Percentiles rank a stretch among this genome's conserved stretches.
phyloP scores from a whole-genome alignment of 2,888 invertebrate genomes.

The Apocheima hispidaria region DNA sequence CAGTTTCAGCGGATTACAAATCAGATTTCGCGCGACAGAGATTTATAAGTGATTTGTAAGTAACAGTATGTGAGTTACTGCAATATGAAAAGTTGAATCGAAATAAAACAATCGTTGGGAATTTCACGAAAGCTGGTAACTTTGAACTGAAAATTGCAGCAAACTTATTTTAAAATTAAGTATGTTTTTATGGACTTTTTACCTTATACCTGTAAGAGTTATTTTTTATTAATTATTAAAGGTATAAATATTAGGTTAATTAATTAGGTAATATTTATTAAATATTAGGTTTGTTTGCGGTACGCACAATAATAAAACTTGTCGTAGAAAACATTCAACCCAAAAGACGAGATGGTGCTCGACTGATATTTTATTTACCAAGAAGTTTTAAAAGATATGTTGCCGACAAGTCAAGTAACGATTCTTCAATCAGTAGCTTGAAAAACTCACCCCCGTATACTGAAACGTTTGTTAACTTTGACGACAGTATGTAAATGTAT shows the following conservation, averaged over 20 bases:
- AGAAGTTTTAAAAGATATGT: no score
- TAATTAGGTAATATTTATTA: background rate
- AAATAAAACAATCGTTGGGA: slow-evolving; percentile 18
- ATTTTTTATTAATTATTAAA: no score
- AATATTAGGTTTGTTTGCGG: background rate
- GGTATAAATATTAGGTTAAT: slow-evolving; percentile 1
- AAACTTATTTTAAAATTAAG: slow-evolving; percentile 6
- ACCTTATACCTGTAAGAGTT: no score
- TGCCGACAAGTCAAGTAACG: no score
- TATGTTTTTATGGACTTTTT: slow-evolving; percentile 1
- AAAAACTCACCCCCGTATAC: no score
- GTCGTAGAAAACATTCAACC: background rate
- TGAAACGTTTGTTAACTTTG: no score
- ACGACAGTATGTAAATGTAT: no score
- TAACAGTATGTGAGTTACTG: slow-evolving; percentile 11
- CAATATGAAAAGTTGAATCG: slow-evolving; percentile 27
- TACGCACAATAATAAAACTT: background rate
- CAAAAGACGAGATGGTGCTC: background rate
- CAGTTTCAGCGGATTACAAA: no score
- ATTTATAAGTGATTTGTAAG: no score
- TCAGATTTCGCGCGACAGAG: no score
- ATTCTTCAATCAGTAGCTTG: no score
- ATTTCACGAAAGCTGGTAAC: slow-evolving; percentile 23
- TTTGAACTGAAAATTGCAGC: slow-evolving; percentile 17
- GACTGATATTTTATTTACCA: background rate